These are phyloP conservation scores for Phalacrocorax pelagicus DNA, from an alignment of 2,113 vertebrate genomes.

Conservation along the genomic window DNA sequence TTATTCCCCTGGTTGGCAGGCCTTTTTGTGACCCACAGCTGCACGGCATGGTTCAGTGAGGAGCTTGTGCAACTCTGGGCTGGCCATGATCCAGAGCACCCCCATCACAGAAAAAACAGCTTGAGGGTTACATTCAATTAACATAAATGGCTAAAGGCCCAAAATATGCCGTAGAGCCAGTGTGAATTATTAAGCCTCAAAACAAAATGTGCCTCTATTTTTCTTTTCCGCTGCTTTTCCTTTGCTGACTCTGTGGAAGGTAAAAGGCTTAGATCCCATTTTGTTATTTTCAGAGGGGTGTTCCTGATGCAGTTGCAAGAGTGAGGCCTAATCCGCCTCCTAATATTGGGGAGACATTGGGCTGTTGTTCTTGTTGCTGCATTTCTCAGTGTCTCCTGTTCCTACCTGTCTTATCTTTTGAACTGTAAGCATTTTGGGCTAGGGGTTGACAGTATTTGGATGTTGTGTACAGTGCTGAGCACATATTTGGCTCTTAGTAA, in stretches of 20 bases:
- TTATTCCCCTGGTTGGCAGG: neutral
- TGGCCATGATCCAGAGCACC: neutral
- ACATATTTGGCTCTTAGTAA: slow-evolving; percentile 1
- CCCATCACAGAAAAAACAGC: neutral
- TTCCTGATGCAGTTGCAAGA: neutral
- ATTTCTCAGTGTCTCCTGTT: neutral
- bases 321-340: neutral
- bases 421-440: neutral
- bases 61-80: neutral
- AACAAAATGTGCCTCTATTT: neutral
- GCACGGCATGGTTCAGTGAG: fast-evolving
- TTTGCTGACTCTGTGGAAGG: neutral
- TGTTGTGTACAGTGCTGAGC: neutral
- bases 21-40: neutral
- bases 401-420: neutral
- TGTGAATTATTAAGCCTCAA: neutral
- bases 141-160: slow-evolving; percentile 12
- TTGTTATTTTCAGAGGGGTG: neutral
- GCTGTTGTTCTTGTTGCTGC: neutral
- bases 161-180: neutral
- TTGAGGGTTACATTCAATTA: slow-evolving; percentile 25
- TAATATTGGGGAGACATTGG: neutral
- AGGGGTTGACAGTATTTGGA: neutral
- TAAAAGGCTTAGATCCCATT: neutral
- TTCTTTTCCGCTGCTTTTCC: neutral